These are phyloP conservation scores for Bubalus kerabau DNA, from an alignment of 2,113 vertebrate genomes.

Conservation along the genomic window DNA sequence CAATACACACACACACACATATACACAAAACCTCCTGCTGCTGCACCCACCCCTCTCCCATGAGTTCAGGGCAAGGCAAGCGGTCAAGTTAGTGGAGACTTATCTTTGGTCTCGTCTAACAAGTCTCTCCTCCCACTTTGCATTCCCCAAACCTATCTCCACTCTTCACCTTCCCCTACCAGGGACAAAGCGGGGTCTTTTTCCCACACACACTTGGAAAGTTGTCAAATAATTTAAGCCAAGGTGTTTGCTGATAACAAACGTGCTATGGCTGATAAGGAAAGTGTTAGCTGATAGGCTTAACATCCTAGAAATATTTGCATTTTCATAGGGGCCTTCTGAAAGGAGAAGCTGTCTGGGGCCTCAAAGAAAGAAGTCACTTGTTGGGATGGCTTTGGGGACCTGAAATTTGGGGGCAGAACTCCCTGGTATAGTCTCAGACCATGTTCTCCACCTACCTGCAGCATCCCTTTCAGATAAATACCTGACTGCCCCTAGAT, in stretches of 20 bases:
- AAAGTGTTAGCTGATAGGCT: slow-evolving; percentile 40
- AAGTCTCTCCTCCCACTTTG: not conserved
- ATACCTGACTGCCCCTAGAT: not conserved
- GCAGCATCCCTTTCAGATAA: not conserved
- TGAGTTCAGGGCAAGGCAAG: not conserved
- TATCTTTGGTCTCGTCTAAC: not conserved
- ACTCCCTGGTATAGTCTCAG: not conserved
- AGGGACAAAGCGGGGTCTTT: slow-evolving; percentile 14
- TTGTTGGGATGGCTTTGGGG: not conserved
- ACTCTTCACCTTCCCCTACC: not conserved
- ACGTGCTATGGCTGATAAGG: slow-evolving; percentile 54
- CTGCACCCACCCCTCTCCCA: not conserved
- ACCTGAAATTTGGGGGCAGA: not conserved
- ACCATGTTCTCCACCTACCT: too few relatives aligned
- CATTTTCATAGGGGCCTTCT: not conserved
- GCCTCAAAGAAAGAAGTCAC: not conserved
- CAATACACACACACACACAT: not conserved
- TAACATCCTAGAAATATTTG: not conserved
- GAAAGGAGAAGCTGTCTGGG: not conserved
- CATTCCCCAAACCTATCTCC: slow-evolving; percentile 27
- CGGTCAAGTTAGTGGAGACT: not conserved
- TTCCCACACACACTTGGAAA: slow-evolving; percentile 53
- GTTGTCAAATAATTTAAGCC: slow-evolving; percentile 65
- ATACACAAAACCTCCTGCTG: fast-evolving
- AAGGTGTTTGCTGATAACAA: slow-evolving; percentile 63